A percentile compares a stretch with the other conserved stretches of the same genome.
phyloP scores from a whole-genome alignment of 2,113 vertebrate genomes.

The Microcebus jonahi region DNA sequence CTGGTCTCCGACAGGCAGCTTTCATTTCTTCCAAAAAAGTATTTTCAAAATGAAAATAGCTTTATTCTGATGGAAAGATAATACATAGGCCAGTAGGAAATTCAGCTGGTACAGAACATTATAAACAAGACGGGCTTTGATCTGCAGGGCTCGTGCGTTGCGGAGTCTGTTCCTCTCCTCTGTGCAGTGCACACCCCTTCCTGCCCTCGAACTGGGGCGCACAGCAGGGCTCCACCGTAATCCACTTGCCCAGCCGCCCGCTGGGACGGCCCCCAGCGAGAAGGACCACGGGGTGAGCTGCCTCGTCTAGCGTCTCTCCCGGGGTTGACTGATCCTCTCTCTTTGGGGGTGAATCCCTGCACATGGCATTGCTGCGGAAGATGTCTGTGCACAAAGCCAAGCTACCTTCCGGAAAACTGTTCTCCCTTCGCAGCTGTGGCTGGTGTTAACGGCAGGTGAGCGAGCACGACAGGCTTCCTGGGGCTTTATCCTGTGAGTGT shows the following conservation, averaged over 20 bases:
- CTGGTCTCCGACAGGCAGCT: neutral
- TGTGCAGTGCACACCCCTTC: neutral
- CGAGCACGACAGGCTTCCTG: accelerated
- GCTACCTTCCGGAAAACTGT: neutral
- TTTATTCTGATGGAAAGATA: neutral
- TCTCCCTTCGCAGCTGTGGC: neutral
- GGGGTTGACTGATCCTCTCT: neutral
- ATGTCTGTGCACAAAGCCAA: neutral
- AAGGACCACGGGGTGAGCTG: accelerated
- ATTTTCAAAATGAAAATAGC: neutral
- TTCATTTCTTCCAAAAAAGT: neutral
- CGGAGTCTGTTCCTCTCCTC: neutral
- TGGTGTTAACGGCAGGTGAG: neutral
- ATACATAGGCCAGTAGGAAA: neutral
- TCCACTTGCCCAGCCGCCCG: neutral
- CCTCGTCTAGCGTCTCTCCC: neutral
- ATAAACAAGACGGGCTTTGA: neutral
- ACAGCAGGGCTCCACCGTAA: accelerated
- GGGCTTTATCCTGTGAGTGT: neutral
- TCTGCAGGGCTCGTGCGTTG: neutral
- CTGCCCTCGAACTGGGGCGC: neutral
- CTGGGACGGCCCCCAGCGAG: accelerated
- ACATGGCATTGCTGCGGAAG: neutral
- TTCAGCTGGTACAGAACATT: neutral
- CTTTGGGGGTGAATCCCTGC: neutral